Percentiles rank a stretch among this genome's conserved stretches.
These are phyloP conservation scores for Drosophila navojoa DNA, from an alignment of 1,140 invertebrate genomes.

Conservation along the genomic window DNA sequence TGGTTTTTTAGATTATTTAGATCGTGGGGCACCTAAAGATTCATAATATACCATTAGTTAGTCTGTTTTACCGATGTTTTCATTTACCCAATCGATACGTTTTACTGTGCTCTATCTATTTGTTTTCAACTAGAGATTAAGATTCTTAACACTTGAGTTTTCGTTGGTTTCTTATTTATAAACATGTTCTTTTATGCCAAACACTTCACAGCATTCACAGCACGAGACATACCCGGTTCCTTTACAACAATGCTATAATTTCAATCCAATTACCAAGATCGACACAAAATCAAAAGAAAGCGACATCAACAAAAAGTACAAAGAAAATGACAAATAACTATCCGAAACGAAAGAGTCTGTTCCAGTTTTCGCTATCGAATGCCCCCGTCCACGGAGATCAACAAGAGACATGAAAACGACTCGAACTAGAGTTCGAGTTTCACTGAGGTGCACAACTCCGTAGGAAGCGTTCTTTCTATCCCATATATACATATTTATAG, in stretches of 20 bases:
- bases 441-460: conserved; percentile 28
- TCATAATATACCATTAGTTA: background rate
- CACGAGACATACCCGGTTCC: conserved; percentile 80
- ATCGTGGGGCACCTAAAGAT: background rate
- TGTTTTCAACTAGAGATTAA: conserved; percentile 20
- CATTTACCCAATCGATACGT: background rate
- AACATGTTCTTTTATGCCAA: conserved; percentile 55
- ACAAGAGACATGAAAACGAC: conserved; percentile 1
- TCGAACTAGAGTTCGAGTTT: conserved; percentile 7
- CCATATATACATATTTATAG: conserved; percentile 4
- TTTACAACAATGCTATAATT: conserved; percentile 80
- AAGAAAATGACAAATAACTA: conserved; percentile 64
- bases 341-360: conserved; percentile 32
- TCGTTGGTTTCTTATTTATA: conserved; percentile 53
- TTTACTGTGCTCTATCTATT: background rate
- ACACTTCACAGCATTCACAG: conserved; percentile 82
- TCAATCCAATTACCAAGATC: conserved; percentile 61
- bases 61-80: background rate
- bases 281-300: conserved; percentile 44
- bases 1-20: background rate
- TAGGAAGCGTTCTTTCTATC: conserved; percentile 11
- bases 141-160: conserved; percentile 23
- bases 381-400: conserved; percentile 18
- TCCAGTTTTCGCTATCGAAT: conserved; percentile 19
- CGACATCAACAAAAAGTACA: conserved; percentile 62